Evolutionary conservation across 2,888 invertebrate species (phyloP).

Genomic region (Morpho helenor): DNA sequence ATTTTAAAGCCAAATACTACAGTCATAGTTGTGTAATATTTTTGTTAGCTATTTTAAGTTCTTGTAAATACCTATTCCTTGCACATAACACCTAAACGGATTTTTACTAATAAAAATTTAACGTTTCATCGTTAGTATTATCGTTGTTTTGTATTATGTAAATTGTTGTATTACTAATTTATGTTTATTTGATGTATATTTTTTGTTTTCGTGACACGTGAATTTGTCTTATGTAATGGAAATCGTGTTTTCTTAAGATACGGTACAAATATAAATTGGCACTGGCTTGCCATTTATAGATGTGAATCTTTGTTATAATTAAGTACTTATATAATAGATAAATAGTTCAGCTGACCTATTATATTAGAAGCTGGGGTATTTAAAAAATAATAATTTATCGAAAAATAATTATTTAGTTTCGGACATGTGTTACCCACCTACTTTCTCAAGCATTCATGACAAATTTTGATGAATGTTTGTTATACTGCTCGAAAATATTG

Average conservation of each 20-base stretch:
- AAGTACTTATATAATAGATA: conserved; percentile 29
- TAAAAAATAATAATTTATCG: conserved; percentile 15
- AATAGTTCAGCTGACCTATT: conserved; percentile 26
- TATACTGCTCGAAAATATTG: too few species aligned
- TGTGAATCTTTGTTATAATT: conserved; percentile 27
- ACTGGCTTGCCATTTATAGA: conserved; percentile 50
- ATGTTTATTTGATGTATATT: conserved; percentile 73
- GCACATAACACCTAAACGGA: conserved; percentile 56
- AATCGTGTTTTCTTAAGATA: conserved; percentile 36
- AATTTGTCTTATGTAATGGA: conserved; percentile 50
- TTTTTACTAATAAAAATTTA: conserved; percentile 49
- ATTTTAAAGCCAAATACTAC: conserved; percentile 79
- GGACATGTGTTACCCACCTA: conserved; percentile 31
- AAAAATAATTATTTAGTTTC: conserved; percentile 22
- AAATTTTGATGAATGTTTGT: neutral
- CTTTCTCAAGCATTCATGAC: conserved; percentile 11
- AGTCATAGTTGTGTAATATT: conserved; percentile 71
- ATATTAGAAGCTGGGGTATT: conserved; percentile 15
- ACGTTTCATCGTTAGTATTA: conserved; percentile 67
- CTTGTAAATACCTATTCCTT: conserved; percentile 61
- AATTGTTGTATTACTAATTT: conserved; percentile 67
- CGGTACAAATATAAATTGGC: conserved; percentile 40
- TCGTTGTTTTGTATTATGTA: conserved; percentile 72
- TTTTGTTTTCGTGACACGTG: conserved; percentile 63
- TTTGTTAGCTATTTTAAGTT: conserved; percentile 71